Conservation (phyloP, 2,113 vertebrate species). For the Campylorhamphus procurvoides region DNA sequence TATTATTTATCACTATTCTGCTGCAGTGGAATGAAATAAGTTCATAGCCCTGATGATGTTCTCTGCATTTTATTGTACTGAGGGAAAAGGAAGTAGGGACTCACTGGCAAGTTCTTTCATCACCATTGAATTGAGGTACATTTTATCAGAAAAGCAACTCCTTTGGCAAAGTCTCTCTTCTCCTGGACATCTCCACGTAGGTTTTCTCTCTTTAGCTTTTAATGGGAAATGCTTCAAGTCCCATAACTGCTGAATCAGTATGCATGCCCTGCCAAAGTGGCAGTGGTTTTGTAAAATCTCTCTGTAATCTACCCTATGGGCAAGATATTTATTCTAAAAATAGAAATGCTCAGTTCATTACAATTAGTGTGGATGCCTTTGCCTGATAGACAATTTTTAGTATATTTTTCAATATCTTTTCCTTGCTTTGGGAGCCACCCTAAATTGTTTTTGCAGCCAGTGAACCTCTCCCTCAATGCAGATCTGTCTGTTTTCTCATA, state of each 20-base stretch:
- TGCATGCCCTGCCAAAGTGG: neutral
- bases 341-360: neutral
- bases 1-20: neutral
- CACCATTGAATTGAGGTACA: neutral
- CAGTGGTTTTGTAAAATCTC: neutral
- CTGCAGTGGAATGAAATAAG: neutral
- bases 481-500: neutral
- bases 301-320: neutral
- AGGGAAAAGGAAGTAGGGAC: neutral
- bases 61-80: neutral
- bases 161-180: neutral
- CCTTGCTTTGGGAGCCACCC: neutral
- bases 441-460: neutral
- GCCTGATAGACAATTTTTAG: neutral
- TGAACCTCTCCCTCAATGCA: neutral
- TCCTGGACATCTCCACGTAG: neutral
- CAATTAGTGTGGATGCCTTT: neutral
- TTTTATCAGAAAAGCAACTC: neutral
- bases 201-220: neutral
- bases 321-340: neutral
- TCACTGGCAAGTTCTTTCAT: neutral
- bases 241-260: neutral
- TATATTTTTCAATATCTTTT: neutral
- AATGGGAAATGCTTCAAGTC: neutral
- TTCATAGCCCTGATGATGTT: neutral